Evolutionary conservation across 2,888 invertebrate species (phyloP), one percentile per base, ranked within the genome.

Genomic region (Scaptomyza cyrtandrae): DNA sequence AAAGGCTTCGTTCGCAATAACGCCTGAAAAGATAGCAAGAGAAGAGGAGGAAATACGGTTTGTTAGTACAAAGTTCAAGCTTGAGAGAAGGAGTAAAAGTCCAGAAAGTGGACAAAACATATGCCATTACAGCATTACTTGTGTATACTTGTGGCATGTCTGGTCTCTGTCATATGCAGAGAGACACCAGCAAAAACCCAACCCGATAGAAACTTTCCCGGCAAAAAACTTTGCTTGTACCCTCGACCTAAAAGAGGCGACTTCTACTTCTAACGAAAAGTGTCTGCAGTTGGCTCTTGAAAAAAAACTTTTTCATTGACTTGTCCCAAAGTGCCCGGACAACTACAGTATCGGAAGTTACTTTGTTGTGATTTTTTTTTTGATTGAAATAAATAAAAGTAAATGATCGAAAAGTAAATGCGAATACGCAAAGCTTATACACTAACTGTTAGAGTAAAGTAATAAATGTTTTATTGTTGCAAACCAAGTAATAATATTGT

Each of bases 361-460:
- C 69, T 82, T 86, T 73, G 63, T 16, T 41, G 16, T 19, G 48
- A 39, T 57, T n/a, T 9, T 35, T 33, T 60, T 75, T 85, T 78
- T 39, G n/a, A 86, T 89, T 86, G 81, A 74, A 84, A 78, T 78
- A 83, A 80, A 87, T 87, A 84, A 88, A 86, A 80, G 58, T 71
- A 83, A 78, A 68, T 72, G 80, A 75, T 83, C 76, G 70, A 49
- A 57, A 14, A 31, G 43, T 19, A 27, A 11, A n/a, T 31, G 16
- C 43, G 0, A 33, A 16, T 0, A 33, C 49, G 55, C 19, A 50
- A 45, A 19, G 0, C 14, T 7, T 19, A 27, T 67, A 52, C 71
- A 2, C 31, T 48, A 0, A 7, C 31, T 13, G 31, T 16, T 13
- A 7, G 14, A 14, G 33, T 33, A 33, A 2, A 10, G 10, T 16